phyloP scores from a whole-genome alignment of 2,113 vertebrate genomes.

The Leptodactylus fuscus region DNA sequence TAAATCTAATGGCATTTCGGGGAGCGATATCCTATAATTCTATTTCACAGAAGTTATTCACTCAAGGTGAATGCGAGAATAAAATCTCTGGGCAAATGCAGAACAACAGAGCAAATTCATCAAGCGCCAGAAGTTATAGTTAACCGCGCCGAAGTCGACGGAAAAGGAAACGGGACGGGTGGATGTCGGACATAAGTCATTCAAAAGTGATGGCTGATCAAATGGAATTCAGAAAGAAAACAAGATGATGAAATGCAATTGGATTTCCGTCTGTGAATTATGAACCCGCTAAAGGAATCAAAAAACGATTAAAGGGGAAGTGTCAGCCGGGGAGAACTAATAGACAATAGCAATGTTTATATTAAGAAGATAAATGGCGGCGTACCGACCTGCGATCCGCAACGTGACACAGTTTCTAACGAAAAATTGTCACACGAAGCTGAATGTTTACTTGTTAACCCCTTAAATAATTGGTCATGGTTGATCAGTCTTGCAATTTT shows the following conservation, averaged over 20 bases:
- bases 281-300: slow-evolving; percentile 40
- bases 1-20: slow-evolving; percentile 54
- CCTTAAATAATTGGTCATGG: no score
- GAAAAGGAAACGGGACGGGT: slow-evolving; percentile 2
- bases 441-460: no score
- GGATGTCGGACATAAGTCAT: slow-evolving; percentile 48
- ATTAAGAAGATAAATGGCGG: background rate
- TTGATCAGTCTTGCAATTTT: no score
- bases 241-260: slow-evolving; percentile 43
- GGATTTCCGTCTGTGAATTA: slow-evolving; percentile 43
- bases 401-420: background rate
- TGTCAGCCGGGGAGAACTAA: slow-evolving; percentile 22
- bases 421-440: background rate
- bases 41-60: slow-evolving; percentile 44
- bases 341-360: slow-evolving; percentile 9
- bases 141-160: slow-evolving; percentile 19
- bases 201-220: slow-evolving; percentile 39
- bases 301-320: slow-evolving; percentile 31
- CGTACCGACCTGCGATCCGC: background rate
- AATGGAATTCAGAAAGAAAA: slow-evolving; percentile 43
- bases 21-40: slow-evolving; percentile 54
- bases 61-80: slow-evolving; percentile 52
- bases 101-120: slow-evolving; percentile 57
- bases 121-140: slow-evolving; percentile 46
- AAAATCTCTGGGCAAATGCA: slow-evolving; percentile 43